phyloP scores from a whole-genome alignment of 2,888 invertebrate genomes.

The Agrochola litura region DNA sequence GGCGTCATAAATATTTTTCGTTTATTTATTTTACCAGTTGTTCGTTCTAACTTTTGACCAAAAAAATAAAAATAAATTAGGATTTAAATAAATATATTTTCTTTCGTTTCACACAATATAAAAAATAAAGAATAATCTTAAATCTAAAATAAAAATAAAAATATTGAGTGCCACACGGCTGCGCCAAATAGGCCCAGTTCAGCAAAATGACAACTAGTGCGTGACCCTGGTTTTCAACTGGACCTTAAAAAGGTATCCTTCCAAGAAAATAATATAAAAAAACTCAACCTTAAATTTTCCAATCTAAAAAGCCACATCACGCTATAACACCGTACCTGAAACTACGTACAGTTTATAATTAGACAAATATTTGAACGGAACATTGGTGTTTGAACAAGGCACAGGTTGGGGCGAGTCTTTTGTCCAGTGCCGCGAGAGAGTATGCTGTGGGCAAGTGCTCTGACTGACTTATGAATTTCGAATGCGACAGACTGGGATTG shows the following conservation, averaged over 20 bases:
- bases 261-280: neutral
- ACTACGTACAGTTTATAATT: slow-evolving; percentile 77
- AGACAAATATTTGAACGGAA: slow-evolving; percentile 83
- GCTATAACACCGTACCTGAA: slow-evolving; percentile 60
- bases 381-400: slow-evolving; percentile 80
- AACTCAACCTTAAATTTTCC: neutral
- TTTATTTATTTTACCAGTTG: neutral
- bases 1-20: neutral
- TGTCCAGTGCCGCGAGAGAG: slow-evolving; percentile 69
- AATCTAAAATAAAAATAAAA: neutral
- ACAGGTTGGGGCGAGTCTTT: slow-evolving; percentile 73
- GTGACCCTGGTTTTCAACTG: neutral
- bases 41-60: neutral
- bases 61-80: neutral
- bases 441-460: slow-evolving; percentile 60
- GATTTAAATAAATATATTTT: too few species aligned
- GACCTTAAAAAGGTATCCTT: neutral
- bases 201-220: neutral
- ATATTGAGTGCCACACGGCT: neutral
- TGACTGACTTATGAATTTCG: slow-evolving; percentile 81
- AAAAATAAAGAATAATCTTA: neutral
- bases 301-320: slow-evolving; percentile 31
- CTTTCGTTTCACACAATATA: neutral
- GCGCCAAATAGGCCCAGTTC: neutral
- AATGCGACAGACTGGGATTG: slow-evolving; percentile 76